Evolutionary conservation across 1,140 invertebrate genomes (phyloP).

Genomic region (Hyposmocoma kahamanoa): DNA sequence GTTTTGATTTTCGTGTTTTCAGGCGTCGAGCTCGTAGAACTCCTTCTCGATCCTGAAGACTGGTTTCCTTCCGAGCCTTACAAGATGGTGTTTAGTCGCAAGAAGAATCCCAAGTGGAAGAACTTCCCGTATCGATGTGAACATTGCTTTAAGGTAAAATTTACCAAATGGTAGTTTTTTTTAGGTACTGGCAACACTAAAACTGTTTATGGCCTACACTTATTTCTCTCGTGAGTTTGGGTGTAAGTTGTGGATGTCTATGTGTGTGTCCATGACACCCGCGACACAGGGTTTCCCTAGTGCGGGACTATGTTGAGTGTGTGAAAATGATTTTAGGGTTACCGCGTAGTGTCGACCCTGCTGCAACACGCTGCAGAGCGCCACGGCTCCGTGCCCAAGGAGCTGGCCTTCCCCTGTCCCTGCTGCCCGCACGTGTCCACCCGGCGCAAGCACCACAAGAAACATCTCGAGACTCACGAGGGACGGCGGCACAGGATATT

Average conservation of each 20-base stretch:
- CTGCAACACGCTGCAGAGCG: conserved; percentile 40
- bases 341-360: conserved; percentile 51
- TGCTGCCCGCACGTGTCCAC: conserved; percentile 58
- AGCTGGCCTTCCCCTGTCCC: conserved; percentile 46
- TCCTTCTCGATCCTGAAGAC: conserved; percentile 47
- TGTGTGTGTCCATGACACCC: no score
- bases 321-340: conserved; percentile 39
- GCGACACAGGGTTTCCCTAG: no score
- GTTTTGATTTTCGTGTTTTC: conserved; percentile 9
- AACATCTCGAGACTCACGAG: conserved; percentile 48
- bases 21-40: conserved; percentile 55
- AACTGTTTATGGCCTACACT: no score
- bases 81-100: conserved; percentile 55
- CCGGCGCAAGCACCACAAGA: conserved; percentile 53
- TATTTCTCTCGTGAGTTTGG: no score
- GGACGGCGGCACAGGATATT: conserved; percentile 41
- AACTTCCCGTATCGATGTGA: conserved; percentile 57
- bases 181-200: no score
- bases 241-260: no score
- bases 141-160: conserved; percentile 55
- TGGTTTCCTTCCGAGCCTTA: conserved; percentile 61
- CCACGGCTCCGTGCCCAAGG: conserved; percentile 38
- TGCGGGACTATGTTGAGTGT: no score
- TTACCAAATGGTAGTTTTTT: no score
- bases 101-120: conserved; percentile 65